Evolutionary conservation across 2,797 vertebrate genomes (phyloP).

Genomic region (Acanthis flammea): DNA sequence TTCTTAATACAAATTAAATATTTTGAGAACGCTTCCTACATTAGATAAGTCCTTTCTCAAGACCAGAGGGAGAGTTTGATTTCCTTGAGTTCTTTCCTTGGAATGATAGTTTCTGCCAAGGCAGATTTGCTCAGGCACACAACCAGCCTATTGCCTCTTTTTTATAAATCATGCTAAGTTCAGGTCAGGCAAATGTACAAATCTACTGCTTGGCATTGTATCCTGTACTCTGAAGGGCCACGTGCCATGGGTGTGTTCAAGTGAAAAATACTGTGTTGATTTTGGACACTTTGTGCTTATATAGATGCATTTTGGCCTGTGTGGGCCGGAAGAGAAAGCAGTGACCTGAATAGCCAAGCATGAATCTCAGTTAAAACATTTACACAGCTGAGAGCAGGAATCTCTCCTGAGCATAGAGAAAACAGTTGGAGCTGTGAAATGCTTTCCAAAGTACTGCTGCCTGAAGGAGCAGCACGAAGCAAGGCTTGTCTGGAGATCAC

Average conservation of each 20-base stretch:
- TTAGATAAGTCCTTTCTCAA: neutral
- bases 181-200: slow-evolving; percentile 32
- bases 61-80: neutral
- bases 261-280: slow-evolving; percentile 49
- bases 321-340: slow-evolving; percentile 57
- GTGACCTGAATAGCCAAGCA: slow-evolving; percentile 61
- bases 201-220: slow-evolving; percentile 39
- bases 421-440: slow-evolving; percentile 69
- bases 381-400: slow-evolving; percentile 82
- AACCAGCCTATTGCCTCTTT: neutral
- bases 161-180: slow-evolving; percentile 24
- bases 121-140: neutral
- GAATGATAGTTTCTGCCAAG: slow-evolving; percentile 1
- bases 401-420: slow-evolving; percentile 73
- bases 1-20: neutral
- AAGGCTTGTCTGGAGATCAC: neutral
- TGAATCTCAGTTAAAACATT: slow-evolving; percentile 77
- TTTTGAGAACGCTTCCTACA: neutral
- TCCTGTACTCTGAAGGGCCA: slow-evolving; percentile 32
- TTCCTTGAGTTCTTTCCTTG: neutral
- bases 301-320: slow-evolving; percentile 57
- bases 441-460: neutral
- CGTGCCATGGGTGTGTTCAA: slow-evolving; percentile 53
- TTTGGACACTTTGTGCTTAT: slow-evolving; percentile 59
- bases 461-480: neutral